Evolutionary conservation across 2,888 invertebrate species (phyloP), one percentile per base, ranked within the genome.

Genomic region (Pseudococcus viburni): DNA sequence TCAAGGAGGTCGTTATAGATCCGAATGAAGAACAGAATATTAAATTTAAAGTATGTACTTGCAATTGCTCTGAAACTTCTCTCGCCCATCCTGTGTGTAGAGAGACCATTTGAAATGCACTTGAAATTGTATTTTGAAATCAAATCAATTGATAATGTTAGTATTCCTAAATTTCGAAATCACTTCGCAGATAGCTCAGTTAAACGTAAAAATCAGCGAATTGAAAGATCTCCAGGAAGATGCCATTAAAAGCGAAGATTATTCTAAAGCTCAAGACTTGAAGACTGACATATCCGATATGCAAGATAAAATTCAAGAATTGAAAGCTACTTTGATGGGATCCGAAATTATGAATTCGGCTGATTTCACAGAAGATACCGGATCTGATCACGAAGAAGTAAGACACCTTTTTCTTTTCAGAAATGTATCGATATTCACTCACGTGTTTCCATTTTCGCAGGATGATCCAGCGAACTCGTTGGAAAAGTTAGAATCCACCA

Each of bases 1-100:
- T 9, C 9, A 46, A 19, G 46, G 19, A 33, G 15, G 33, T 33
- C 46, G 11, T 19, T 19, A 2, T 83, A 19, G 46, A 46, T 42
- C 46, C 68, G 12, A 39, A 8, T 3, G 55, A 68, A 68, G 86
- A 85, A 39, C 55, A 85, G 12, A 12, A 73, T 77, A 73, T 87
- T 33, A 87, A 77, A 87, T 87, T 77, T 51, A 87, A 87, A 51
- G 87, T 86, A 77, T 12, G 0, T 80, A 80, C n/a, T 15, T 6
- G 42, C 9, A 42, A 42, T 42, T 9, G 8, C 6, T 42, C 26
- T 33, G 26, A 33, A 33, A 3, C 26, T 33, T 33, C 26, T 1
- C 26, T 33, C 26, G 3, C 3, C 26, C 26, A 33, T 33, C 3
- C 26, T 33, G 26, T 33, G 3, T 33, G 26, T 33, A 2, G 26